Evolutionary conservation across 2,113 vertebrate species (phyloP).

Genomic region (Acrocephalus kingi): DNA sequence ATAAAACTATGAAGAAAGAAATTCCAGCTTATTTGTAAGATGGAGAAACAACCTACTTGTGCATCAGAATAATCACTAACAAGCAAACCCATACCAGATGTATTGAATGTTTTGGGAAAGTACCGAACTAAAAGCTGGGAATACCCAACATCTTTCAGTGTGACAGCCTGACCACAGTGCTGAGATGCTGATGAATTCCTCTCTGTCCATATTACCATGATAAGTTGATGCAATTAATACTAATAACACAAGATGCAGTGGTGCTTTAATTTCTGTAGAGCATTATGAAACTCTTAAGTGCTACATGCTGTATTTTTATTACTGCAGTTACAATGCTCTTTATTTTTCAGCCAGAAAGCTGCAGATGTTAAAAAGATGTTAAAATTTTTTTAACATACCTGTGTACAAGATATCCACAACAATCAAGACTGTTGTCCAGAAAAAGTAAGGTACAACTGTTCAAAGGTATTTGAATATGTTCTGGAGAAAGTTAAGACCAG

Average conservation of each 20-base stretch:
- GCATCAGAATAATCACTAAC: neutral
- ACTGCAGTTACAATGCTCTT: neutral
- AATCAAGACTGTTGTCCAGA: neutral
- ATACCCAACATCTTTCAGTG: neutral
- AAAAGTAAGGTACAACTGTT: neutral
- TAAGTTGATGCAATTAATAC: neutral
- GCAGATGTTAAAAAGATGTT: neutral
- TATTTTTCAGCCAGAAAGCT: neutral
- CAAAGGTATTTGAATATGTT: neutral
- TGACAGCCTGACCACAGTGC: neutral
- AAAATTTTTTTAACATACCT: neutral
- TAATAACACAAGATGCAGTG: neutral
- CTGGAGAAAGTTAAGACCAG: neutral
- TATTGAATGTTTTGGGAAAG: neutral
- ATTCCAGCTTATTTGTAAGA: neutral
- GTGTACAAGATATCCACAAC: neutral
- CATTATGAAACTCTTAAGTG: neutral
- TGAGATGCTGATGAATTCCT: neutral
- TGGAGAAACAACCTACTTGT: neutral
- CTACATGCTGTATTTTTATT: neutral
- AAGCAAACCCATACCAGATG: neutral
- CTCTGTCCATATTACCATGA: neutral
- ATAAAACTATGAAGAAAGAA: neutral
- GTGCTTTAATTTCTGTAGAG: neutral
- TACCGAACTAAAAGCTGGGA: neutral